Percentiles rank a stretch among this genome's conserved stretches.
These are phyloP conservation scores for Synergus umbraculus DNA, from an alignment of 2,888 invertebrate species.

Conservation along the genomic window DNA sequence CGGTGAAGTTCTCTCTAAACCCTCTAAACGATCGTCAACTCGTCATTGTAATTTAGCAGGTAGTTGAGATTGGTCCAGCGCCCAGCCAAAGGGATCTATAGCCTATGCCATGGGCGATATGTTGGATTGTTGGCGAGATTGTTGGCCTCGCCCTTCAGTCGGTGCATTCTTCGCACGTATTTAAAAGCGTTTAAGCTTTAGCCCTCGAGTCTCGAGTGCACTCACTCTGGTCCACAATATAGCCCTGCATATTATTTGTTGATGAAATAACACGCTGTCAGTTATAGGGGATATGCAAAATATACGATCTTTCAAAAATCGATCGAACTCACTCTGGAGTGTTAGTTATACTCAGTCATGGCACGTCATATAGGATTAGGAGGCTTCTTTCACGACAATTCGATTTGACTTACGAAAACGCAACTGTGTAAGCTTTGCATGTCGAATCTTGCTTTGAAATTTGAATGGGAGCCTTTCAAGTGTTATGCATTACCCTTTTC, in stretches of 20 bases:
- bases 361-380: constrained; percentile 33
- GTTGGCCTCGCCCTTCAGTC: constrained; percentile 22
- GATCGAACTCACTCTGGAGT: constrained; percentile 15
- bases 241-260: constrained; percentile 32
- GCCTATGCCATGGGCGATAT: constrained; percentile 35
- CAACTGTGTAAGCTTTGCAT: constrained; percentile 23
- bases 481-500: constrained; percentile 38
- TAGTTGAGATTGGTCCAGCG: constrained; percentile 33
- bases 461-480: constrained; percentile 27
- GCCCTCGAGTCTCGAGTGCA: constrained; percentile 32
- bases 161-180: constrained; percentile 41
- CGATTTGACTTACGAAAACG: constrained; percentile 23
- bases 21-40: constrained; percentile 35
- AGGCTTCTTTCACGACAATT: constrained; percentile 27
- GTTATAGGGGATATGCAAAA: constrained; percentile 40
- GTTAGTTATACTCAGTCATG: constrained; percentile 36
- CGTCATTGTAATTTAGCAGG: constrained; percentile 39
- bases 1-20: constrained; percentile 17
- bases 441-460: constrained; percentile 25
- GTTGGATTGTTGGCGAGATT: neutral
- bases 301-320: constrained; percentile 35
- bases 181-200: constrained; percentile 36
- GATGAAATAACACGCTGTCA: constrained; percentile 41
- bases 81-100: constrained; percentile 13
- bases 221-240: constrained; percentile 35